Base-by-base conservation (phyloP, 2,113 vertebrate genomes). In the Melozone crissalis region DNA sequence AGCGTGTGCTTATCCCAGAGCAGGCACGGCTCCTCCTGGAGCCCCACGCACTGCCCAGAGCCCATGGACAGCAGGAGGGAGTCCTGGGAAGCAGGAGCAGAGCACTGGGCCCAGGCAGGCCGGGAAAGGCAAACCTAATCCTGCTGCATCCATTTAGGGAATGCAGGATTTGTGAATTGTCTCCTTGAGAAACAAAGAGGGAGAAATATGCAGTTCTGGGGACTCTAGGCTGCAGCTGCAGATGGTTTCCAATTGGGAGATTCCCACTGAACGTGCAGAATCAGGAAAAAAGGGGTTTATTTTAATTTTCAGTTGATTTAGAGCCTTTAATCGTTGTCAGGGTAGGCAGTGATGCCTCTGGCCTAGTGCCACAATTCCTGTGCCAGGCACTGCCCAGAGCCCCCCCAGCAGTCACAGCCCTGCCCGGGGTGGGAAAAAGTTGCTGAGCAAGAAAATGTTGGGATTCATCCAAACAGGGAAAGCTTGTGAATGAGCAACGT, bases 361-460 rank as follows among this genome's bases (percentile, higher is more conserved):
- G 74, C 92, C 66, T 18, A 51, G 49, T n/a, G 87, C 93, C 91
- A 90, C 46, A 31, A 73, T 66, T 79, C 52, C 75, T n/a, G 84
- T 69, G 77, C 46, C 89, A 78, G 57, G 11, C 80, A 41, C 68
- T 63, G 74, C 35, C 59, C 63, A 51, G 75, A 82, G 79, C 18
- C 55, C 35, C 91, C 75, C 7, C 83, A 73, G 72, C 87, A 90
- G 75, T 49, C 61, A 39, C 79, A 61, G 17, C 83, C 78, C 72
- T 93, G 81, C 43, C 11, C 5, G 9, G 65, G 66, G 49, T 84
- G 85, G n/a, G 74, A 75, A 84, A 58, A 88, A 89, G 66, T 35
- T 80, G 78, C 78, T 79, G 74, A 84, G 95, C n/a, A 84, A 87
- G 95, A 84, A 84, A 89, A 79, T 35, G 44, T 85, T 95, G 90